phyloP scores from a whole-genome alignment of 2,888 invertebrate species.

The Brenthis daphne region DNA sequence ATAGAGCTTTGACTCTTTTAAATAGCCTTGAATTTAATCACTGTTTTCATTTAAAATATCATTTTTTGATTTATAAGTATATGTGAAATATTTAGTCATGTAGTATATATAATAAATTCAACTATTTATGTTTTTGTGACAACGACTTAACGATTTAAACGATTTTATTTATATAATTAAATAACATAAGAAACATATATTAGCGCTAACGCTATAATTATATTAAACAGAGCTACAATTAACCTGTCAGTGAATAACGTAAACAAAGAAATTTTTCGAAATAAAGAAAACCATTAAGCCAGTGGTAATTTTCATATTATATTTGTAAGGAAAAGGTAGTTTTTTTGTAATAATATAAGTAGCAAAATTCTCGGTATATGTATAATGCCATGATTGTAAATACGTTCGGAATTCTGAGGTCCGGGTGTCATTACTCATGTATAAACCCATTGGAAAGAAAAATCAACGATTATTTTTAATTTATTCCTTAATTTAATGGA shows the following conservation, averaged over 20 bases:
- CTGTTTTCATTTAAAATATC: no score
- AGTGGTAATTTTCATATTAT: background rate
- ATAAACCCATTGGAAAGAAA: conserved; percentile 3
- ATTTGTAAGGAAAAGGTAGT: conserved; percentile 26
- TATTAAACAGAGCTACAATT: background rate
- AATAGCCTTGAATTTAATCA: no score
- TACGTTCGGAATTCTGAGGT: conserved; percentile 8
- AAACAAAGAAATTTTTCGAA: background rate
- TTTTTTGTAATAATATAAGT: conserved; percentile 17
- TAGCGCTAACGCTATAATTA: background rate
- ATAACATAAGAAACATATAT: no score
- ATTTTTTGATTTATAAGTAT: no score
- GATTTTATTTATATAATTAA: no score
- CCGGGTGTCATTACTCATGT: conserved; percentile 19
- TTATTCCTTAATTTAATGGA: background rate
- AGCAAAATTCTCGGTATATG: conserved; percentile 29
- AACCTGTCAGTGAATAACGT: background rate
- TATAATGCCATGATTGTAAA: conserved; percentile 25
- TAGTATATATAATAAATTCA: background rate
- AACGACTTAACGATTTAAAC: no score
- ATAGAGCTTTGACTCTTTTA: no score
- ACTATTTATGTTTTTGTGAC: no score
- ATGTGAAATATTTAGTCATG: no score
- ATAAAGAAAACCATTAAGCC: background rate
- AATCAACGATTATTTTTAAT: background rate